A percentile compares a stretch with the other conserved stretches of the same genome.
These are phyloP conservation scores for Lymantria dispar DNA, from an alignment of 2,888 invertebrate species.

Conservation along the genomic window DNA sequence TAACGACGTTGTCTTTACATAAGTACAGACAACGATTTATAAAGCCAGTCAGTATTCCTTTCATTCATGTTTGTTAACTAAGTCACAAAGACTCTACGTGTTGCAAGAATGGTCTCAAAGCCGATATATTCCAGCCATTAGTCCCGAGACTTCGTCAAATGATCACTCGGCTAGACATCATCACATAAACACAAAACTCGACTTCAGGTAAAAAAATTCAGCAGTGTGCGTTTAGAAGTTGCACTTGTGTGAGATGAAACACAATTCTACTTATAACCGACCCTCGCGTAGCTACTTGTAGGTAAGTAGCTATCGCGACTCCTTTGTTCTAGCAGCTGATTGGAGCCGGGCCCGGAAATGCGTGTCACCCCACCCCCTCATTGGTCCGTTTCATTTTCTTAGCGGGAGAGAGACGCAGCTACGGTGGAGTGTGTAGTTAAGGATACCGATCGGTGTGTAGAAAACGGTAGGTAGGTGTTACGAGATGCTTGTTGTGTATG, in stretches of 20 bases:
- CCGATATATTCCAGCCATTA: constrained; percentile 64
- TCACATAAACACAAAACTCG: constrained; percentile 69
- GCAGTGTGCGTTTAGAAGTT: constrained; percentile 47
- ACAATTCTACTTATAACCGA: constrained; percentile 60
- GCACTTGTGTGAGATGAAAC: constrained; percentile 61
- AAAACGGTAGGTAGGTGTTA: constrained; percentile 72
- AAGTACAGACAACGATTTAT: constrained; percentile 20
- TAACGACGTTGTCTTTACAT: constrained; percentile 15
- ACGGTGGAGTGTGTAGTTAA: constrained; percentile 73
- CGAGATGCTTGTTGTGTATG: constrained; percentile 63
- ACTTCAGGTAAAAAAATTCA: constrained; percentile 64
- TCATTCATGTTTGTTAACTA: constrained; percentile 47
- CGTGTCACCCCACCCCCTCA: constrained; percentile 82
- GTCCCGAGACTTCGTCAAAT: constrained; percentile 59
- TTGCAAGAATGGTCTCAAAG: constrained; percentile 49
- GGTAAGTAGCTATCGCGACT: constrained; percentile 79
- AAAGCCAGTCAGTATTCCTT: constrained; percentile 23
- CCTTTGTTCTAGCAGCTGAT: constrained; percentile 84
- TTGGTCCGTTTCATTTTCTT: constrained; percentile 83
- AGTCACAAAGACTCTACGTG: constrained; percentile 50
- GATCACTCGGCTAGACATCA: constrained; percentile 67
- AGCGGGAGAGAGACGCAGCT: constrained; percentile 79
- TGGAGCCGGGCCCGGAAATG: constrained; percentile 82
- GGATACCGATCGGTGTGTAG: constrained; percentile 74
- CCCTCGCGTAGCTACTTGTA: constrained; percentile 73